Base-by-base conservation (phyloP, 2,113 vertebrate genomes). In the Nicator chloris region DNA sequence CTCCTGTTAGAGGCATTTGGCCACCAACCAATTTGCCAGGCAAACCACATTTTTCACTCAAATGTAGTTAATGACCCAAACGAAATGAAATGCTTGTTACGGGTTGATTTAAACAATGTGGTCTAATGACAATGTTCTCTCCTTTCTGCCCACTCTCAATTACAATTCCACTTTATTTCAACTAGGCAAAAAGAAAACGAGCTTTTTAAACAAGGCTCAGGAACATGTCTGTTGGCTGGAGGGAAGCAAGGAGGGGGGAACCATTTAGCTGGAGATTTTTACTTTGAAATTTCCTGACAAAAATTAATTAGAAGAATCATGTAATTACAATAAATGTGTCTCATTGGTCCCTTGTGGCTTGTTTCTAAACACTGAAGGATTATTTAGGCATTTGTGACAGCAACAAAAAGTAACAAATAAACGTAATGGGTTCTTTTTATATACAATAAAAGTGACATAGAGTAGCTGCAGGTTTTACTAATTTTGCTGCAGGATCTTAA, bases 221-320 rank as follows among this genome's bases (percentile, higher is more conserved):
- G 68, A 77, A 81, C 0, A 0, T 45, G 66, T 77, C 59, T 92
- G 0, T 70, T 69, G 60, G 79, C 37, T 82, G 53, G 45, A 88
- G 39, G 82, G 87, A 95, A 81, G 51, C 2, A 33, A 37, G 45
- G 39, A 19, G 61, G 53, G 33, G 31, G 75, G 79, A 40, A 39
- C 65, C 45, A 45, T 69, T 90, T 90, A 86, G 51, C 80, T 94
- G 71, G 72, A 91, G 92, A 82, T 79, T 95, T 97, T 95, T 97
- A 60, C 93, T 97, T 94, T 93, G 83, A 97, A 97, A 97, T 72
- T 87, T 86, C 76, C 72, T 75, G 81, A 93, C 94, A 96, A 88
- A 96, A 97, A 98, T 94, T 97, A 97, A 97, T 98, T 97, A 97
- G 91, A 92, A 88, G 88, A 96, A 92, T 96, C 90, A 59, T 93